These are phyloP conservation scores for Stegastes partitus DNA, from an alignment of 2,113 vertebrate genomes.

Conservation along the genomic window DNA sequence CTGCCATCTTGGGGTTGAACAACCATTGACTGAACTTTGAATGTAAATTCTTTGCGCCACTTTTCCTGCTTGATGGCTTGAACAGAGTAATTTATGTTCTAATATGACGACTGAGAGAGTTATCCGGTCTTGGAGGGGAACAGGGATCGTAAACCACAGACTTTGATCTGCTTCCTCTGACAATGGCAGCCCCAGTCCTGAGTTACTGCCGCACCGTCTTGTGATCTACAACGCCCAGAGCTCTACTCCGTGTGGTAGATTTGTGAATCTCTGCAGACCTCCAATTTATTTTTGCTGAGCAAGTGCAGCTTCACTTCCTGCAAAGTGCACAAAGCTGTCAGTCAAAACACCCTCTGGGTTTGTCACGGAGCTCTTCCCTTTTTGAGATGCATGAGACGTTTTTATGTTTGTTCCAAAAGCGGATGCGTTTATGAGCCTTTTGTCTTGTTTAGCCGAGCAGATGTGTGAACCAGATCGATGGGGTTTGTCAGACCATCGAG, in stretches of 20 bases:
- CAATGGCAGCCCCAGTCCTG: conserved; percentile 36
- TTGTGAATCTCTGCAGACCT: conserved; percentile 43
- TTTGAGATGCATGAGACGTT: neutral
- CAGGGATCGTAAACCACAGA: conserved; percentile 54
- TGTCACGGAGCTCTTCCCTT: neutral
- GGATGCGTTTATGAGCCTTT: neutral
- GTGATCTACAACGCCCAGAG: conserved; percentile 63
- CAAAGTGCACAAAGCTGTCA: conserved; percentile 44
- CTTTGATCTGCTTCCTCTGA: conserved; percentile 49
- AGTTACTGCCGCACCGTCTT: conserved; percentile 54
- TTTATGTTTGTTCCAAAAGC: neutral
- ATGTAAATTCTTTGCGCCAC: conserved; percentile 42
- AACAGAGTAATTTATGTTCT: conserved; percentile 49
- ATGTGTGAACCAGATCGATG: conserved; percentile 86
- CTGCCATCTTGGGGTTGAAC: neutral
- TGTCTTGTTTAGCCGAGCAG: conserved; percentile 79
- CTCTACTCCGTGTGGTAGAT: conserved; percentile 30
- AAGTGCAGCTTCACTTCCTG: conserved; percentile 40
- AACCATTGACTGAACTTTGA: conserved; percentile 40
- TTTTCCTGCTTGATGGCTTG: conserved; percentile 19
- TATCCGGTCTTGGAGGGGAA: conserved; percentile 9
- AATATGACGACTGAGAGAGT: conserved; percentile 31
- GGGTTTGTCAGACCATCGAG: conserved; percentile 86
- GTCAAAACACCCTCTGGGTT: conserved; percentile 47
- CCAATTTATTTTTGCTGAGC: conserved; percentile 60